These are phyloP conservation scores for Apodemus sylvaticus DNA, from an alignment of 2,113 vertebrate genomes.

Conservation along the genomic window DNA sequence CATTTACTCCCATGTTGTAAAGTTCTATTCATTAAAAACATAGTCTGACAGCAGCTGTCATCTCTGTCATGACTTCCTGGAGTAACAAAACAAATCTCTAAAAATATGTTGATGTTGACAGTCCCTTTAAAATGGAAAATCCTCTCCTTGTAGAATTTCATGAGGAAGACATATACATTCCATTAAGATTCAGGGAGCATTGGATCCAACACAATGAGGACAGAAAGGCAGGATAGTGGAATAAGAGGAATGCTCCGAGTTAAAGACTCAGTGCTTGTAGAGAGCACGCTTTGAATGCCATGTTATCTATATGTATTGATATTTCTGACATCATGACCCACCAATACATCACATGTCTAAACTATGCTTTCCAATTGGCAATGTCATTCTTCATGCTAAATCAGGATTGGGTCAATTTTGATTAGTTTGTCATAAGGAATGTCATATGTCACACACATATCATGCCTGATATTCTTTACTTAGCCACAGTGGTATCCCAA, in stretches of 20 bases:
- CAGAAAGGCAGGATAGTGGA: neutral
- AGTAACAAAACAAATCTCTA: neutral
- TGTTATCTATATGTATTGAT: neutral
- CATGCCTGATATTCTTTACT: neutral
- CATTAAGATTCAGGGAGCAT: neutral
- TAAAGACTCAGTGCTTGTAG: accelerated
- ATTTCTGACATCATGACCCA: neutral
- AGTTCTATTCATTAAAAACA: neutral
- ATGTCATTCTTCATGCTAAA: neutral
- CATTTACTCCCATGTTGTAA: neutral
- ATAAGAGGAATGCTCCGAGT: neutral
- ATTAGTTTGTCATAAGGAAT: neutral
- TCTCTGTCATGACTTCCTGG: neutral
- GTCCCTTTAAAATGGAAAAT: neutral
- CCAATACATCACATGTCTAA: neutral
- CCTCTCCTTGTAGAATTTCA: neutral
- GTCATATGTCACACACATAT: accelerated
- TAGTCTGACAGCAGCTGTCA: neutral
- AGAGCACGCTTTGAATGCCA: neutral
- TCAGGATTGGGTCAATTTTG: neutral
- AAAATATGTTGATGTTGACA: neutral
- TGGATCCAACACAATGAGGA: accelerated
- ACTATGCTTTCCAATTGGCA: neutral
- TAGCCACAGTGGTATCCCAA: neutral
- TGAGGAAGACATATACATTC: neutral